These are phyloP conservation scores for Tokudaia tokunoshimensis DNA, from an alignment of 2,797 vertebrate genomes.

Conservation along the genomic window DNA sequence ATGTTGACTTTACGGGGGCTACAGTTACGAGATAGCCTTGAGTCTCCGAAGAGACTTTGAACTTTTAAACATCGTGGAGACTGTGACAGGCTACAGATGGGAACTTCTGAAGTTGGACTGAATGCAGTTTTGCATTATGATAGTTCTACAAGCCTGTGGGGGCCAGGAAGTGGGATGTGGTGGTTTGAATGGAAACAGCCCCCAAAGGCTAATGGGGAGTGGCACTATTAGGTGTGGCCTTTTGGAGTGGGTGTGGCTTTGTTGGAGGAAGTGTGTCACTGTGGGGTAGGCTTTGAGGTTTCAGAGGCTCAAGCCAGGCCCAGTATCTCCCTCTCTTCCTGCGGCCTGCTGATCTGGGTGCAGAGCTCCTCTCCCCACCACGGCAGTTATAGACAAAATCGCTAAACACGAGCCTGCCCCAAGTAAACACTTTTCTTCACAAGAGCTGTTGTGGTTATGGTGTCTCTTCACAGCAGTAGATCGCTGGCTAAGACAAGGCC, in stretches of 20 bases:
- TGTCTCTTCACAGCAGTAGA: neutral
- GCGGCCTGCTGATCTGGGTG: too few species aligned
- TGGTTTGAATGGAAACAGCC: neutral
- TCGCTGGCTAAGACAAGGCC: neutral
- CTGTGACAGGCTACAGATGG: neutral
- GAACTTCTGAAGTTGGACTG: neutral
- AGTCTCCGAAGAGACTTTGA: neutral
- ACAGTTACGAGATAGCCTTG: neutral
- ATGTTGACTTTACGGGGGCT: neutral
- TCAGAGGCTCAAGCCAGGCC: too few species aligned
- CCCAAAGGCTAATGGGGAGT: neutral
- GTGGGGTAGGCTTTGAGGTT: too few species aligned
- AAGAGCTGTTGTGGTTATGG: neutral
- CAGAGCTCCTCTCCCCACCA: too few species aligned
- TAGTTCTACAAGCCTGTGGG: neutral
- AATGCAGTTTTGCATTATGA: neutral
- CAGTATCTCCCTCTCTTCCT: too few species aligned
- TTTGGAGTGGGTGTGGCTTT: neutral
- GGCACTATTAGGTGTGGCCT: neutral
- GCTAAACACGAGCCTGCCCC: neutral
- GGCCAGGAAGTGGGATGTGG: neutral
- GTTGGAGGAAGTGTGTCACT: neutral
- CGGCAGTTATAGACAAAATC: too few species aligned
- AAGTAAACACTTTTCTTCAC: neutral
- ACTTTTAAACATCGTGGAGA: neutral